These are phyloP conservation scores for Sturnus vulgaris DNA, from an alignment of 2,113 vertebrate species.

Conservation along the genomic window DNA sequence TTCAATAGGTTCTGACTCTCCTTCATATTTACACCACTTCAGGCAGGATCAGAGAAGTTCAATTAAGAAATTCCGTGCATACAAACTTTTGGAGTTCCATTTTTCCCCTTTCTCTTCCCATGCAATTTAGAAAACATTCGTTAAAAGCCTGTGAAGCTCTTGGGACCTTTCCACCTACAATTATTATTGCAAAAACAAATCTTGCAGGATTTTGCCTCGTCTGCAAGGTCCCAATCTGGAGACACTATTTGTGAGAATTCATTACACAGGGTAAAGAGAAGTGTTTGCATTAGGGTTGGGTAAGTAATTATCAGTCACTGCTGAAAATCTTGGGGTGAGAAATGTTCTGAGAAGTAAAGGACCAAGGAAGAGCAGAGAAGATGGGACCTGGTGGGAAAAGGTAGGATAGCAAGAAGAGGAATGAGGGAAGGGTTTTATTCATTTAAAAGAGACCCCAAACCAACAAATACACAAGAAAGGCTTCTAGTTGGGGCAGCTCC, in stretches of 20 bases:
- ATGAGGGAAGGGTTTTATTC: background rate
- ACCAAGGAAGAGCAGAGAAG: background rate
- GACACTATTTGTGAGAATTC: background rate
- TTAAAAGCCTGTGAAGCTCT: background rate
- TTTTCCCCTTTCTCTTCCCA: background rate
- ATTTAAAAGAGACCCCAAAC: background rate
- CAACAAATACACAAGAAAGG: background rate
- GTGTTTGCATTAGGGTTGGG: background rate
- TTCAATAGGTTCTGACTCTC: conserved; percentile 16
- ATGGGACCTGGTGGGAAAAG: background rate
- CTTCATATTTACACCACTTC: background rate
- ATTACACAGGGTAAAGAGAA: background rate
- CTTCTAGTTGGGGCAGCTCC: background rate
- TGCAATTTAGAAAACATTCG: background rate
- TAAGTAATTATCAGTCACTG: background rate
- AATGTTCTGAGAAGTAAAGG: background rate
- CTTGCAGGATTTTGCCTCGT: background rate
- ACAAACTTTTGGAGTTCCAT: background rate
- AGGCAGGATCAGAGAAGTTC: background rate
- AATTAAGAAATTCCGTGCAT: background rate
- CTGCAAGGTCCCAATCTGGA: background rate
- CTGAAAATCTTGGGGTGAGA: background rate
- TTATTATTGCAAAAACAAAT: background rate
- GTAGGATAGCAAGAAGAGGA: background rate
- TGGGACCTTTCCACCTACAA: background rate